Percentiles rank a stretch among this genome's conserved stretches.
These are phyloP conservation scores for Sinocyclocheilus rhinocerous DNA, from an alignment of 2,113 vertebrate genomes.

Conservation along the genomic window DNA sequence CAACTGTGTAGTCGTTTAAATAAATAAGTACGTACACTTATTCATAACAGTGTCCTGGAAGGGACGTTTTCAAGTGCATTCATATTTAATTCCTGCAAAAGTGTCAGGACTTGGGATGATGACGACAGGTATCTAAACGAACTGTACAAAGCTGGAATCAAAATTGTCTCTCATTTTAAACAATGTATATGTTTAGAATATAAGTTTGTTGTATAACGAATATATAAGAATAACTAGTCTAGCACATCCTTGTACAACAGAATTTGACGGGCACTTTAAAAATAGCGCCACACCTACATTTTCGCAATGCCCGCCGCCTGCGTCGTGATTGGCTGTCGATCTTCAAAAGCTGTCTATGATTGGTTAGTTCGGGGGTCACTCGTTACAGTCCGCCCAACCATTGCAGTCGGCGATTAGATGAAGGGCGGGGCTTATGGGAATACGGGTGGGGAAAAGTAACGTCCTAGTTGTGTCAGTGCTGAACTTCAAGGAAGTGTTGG, in stretches of 20 bases:
- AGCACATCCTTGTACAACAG: no score
- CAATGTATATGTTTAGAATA: no score
- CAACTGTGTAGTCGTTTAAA: no score
- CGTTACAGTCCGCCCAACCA: not conserved
- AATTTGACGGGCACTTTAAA: no score
- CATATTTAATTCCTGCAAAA: no score
- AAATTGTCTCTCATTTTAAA: no score
- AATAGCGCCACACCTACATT: no score
- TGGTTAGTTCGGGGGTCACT: not conserved
- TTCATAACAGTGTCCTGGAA: not conserved
- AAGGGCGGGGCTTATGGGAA: not conserved
- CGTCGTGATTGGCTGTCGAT: not conserved
- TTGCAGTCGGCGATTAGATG: not conserved
- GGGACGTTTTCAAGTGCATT: not conserved
- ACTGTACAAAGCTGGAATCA: no score
- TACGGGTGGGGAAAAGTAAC: not conserved
- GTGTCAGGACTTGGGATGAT: no score
- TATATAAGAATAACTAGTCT: no score
- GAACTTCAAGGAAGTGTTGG: conserved; percentile 46
- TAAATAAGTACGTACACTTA: not conserved
- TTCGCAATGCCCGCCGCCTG: not conserved
- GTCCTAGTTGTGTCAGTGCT: not conserved
- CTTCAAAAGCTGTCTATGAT: not conserved
- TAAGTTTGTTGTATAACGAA: no score
- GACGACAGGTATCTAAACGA: no score